These are phyloP conservation scores for Caenorhabditis zanzibari DNA, from an alignment of 2,888 invertebrate genomes.

Conservation along the genomic window DNA sequence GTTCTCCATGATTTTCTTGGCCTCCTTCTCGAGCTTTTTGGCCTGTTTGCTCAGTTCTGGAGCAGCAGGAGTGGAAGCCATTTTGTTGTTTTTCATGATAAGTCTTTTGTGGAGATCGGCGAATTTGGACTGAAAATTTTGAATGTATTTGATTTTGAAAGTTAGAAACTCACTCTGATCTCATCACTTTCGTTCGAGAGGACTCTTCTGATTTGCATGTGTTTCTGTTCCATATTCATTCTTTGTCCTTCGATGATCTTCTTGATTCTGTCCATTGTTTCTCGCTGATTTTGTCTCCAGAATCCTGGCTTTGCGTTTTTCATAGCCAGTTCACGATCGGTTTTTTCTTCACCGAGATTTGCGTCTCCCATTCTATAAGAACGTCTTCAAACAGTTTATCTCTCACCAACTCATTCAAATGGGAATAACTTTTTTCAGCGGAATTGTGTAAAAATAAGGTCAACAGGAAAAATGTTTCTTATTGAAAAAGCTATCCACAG, in stretches of 20 bases:
- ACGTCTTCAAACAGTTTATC: background rate
- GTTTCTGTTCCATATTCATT: slow-evolving; percentile 60
- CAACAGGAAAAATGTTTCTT: no score
- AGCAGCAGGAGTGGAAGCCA: slow-evolving; percentile 11
- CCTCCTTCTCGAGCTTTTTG: slow-evolving; percentile 52
- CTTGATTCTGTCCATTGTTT: slow-evolving; percentile 56
- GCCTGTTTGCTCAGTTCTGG: slow-evolving; percentile 46
- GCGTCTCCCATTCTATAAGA: slow-evolving; percentile 46
- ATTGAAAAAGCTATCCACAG: no score
- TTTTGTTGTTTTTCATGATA: slow-evolving; percentile 59
- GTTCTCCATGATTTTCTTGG: slow-evolving; percentile 54
- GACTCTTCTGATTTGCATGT: slow-evolving; percentile 50
- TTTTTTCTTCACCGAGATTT: slow-evolving; percentile 46
- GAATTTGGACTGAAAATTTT: slow-evolving; percentile 56
- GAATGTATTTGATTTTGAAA: no score
- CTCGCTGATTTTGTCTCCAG: slow-evolving; percentile 55
- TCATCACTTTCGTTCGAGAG: slow-evolving; percentile 37
- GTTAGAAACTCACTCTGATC: slow-evolving; percentile 24
- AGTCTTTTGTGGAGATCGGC: slow-evolving; percentile 63
- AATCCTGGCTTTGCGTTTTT: slow-evolving; percentile 62
- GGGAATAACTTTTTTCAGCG: no score
- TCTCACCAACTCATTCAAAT: no score
- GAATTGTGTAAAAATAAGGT: no score
- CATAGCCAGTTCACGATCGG: slow-evolving; percentile 56
- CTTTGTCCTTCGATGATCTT: slow-evolving; percentile 42